phyloP scores from a whole-genome alignment of 2,113 vertebrate species.

The Catharus minimus region DNA sequence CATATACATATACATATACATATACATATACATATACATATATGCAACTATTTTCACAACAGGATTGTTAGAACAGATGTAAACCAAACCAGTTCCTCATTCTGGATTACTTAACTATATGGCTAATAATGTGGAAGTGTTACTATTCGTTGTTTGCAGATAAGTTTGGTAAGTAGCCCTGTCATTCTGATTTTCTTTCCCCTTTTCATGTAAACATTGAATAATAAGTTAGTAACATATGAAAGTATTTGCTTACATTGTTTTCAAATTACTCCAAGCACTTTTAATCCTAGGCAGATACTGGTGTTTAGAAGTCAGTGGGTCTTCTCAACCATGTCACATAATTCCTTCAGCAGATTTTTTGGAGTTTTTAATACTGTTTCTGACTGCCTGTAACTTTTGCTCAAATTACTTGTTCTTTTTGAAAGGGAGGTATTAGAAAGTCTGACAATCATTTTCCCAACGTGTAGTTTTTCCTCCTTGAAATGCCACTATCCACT shows the following conservation, averaged over 20 bases:
- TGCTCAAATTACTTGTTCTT: background rate
- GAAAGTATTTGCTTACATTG: background rate
- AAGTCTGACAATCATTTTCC: background rate
- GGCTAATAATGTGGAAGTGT: background rate
- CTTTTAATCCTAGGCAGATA: background rate
- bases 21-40: background rate
- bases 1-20: background rate
- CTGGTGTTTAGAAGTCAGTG: background rate
- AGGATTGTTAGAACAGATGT: background rate
- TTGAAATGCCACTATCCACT: background rate
- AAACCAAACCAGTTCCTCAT: background rate
- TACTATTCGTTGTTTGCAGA: background rate
- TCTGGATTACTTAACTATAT: background rate
- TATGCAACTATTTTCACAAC: background rate
- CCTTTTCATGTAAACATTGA: background rate
- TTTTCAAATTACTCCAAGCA: background rate
- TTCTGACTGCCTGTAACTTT: background rate
- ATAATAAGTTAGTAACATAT: background rate
- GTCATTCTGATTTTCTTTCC: background rate
- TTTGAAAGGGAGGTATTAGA: background rate
- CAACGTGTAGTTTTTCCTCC: background rate
- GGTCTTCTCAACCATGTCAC: background rate
- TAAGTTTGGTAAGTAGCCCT: background rate
- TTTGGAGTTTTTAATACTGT: fast-evolving
- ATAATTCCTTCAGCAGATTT: background rate